Evolutionary conservation across 1,140 invertebrate species (phyloP), one percentile per base, ranked within the genome.

Genomic region (Cherax quadricarinatus): DNA sequence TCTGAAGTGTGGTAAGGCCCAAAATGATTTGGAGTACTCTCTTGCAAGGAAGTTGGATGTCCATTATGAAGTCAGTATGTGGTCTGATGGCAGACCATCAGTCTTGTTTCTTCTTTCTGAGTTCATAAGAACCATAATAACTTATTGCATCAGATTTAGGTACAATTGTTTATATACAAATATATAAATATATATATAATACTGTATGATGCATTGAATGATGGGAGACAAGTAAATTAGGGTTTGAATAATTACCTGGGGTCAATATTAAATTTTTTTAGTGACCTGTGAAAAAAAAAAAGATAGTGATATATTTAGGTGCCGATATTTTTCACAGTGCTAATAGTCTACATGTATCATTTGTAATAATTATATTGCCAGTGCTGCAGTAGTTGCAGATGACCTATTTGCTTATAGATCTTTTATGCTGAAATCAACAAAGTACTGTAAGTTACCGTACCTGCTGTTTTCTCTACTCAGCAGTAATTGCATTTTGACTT

Each of bases 261-360:
- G 53, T 57, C 21, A 75, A 66, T 66, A 18, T 18, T 66, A 6
- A 18, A 30, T 75, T 75, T 5, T 7, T 75, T 75, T 10, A 60
- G 57, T 57, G 81, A 83, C 21, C n/a, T 83, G 51, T 24, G 51
- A 18, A 83, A 60, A 83, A 82, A 83, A 82, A 82, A 53, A 21
- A 30, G 7, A 75, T 83, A 83, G 81, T 83, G 81, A 83, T 83
- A 83, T 83, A 83, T 57, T 48, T 83, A 83, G 81, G 81, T 83
- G 53, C 81, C 81, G 21, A 60, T 83, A 83, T 83, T 83, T 83
- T 60, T 60, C 24, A n/a, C 51, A 83, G 49, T 12, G n/a, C 81
- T 57, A 83, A 83, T 60, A 24, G 21, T 83, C n/a, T 60, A 51
- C 16, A 57, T 66, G 62, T 66, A 66, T 66, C 16, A 21, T 24